Evolutionary conservation across 2,888 invertebrate genomes (phyloP), one percentile per base, ranked within the genome.

Genomic region (Sthenelais limicola): DNA sequence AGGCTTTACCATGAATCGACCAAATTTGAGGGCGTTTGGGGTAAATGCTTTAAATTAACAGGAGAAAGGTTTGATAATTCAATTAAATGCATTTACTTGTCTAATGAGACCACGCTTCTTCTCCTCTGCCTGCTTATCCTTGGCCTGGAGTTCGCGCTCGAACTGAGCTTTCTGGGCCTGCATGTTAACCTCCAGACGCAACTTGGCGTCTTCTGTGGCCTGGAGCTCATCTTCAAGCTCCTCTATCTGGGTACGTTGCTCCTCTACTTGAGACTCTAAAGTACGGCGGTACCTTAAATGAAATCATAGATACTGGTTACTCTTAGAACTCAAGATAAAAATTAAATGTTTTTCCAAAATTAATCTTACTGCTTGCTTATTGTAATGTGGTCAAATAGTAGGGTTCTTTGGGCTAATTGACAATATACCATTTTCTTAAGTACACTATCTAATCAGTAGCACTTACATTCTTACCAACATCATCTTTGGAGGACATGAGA

Each of bases 161-260:
- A 96, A 95, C 89, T 99, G 98, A 24, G 96, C 92, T 76, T 95
- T 92, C 88, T 97, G 90, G 0, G 98, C 99, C 89, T 98, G 97
- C 95, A 97, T 97, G 89, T 97, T 99, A 38, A 99, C 99, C 88
- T 99, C 99, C 67, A 98, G 90, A 24, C 99, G 90, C 75, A 99
- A 90, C 88, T 98, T 98, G 71, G 97, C 97, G 88, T 99, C 98
- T 88, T 99, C 99, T 0, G 97, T 95, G 73, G 97, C 91, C 89
- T 98, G 97, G 47, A 98, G 75, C 74, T 88, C 87, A 76, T 88
- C 88, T 74, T 88, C 87, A 49, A 87, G 74, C 76, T 88, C 88
- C 77, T 87, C 87, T 83, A 97, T 96, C 90, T 97, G 97, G 47
- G 95, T 92, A 85, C 93, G 93, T 82, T 97, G 92, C 87, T 97